Percentiles rank a stretch among this genome's conserved stretches.
These are phyloP conservation scores for Drosophila falleni DNA, from an alignment of 2,888 invertebrate species.

Conservation along the genomic window DNA sequence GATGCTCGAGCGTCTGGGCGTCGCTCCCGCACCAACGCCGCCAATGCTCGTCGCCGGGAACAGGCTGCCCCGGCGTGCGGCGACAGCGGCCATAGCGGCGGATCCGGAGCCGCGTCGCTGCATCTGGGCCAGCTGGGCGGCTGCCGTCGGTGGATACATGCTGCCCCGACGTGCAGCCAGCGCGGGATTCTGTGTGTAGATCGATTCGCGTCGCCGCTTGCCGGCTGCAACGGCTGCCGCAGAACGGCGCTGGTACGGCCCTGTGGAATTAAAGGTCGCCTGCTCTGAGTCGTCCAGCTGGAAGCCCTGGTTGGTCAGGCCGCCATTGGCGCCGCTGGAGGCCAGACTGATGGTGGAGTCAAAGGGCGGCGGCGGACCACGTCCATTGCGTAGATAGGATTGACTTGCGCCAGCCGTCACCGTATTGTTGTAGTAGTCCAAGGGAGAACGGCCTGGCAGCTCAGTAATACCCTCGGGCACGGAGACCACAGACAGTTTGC, in stretches of 20 bases:
- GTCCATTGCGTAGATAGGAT: conserved; percentile 71
- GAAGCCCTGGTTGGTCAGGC: conserved; percentile 63
- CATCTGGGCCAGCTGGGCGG: conserved; percentile 57
- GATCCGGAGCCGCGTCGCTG: conserved; percentile 80
- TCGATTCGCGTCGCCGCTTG: conserved; percentile 80
- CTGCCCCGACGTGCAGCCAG: conserved; percentile 78
- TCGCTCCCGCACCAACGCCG: neutral
- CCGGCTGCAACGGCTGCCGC: conserved; percentile 44
- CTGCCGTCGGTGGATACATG: conserved; percentile 74
- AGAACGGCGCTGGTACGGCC: conserved; percentile 73
- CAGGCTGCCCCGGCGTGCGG: conserved; percentile 80
- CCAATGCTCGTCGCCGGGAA: conserved; percentile 63
- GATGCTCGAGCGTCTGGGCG: conserved; percentile 78
- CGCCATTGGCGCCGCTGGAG: conserved; percentile 51
- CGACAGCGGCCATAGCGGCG: conserved; percentile 60
- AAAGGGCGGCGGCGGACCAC: conserved; percentile 55
- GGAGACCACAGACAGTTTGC: conserved; percentile 82
- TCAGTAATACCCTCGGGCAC: conserved; percentile 79
- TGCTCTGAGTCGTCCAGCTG: conserved; percentile 63
- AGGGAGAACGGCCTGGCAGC: conserved; percentile 47
- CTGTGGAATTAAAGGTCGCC: conserved; percentile 54
- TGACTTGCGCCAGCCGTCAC: conserved; percentile 74
- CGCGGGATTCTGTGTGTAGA: conserved; percentile 83
- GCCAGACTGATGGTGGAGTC: conserved; percentile 57
- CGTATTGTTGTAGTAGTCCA: conserved; percentile 81